Percentiles rank a stretch among this genome's conserved stretches.
Evolutionary conservation across 2,113 vertebrate genomes (phyloP).

Genomic region (Odocoileus hemionus): DNA sequence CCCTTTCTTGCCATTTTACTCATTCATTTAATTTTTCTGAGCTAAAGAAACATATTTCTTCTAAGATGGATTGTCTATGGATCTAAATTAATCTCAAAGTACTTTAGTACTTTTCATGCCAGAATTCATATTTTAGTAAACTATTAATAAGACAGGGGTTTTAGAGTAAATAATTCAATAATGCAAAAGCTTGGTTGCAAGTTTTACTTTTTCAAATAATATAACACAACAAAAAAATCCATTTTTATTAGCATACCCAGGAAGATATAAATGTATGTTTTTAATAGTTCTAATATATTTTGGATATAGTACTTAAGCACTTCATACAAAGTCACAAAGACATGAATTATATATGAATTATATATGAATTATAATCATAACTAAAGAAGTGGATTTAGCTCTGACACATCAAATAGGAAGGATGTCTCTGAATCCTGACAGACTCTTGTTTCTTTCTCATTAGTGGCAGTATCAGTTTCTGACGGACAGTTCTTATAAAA

Average conservation of each 20-base stretch:
- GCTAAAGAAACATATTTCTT: slow-evolving; percentile 32
- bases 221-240: neutral
- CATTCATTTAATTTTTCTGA: slow-evolving; percentile 8
- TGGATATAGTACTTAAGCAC: neutral
- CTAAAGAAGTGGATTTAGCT: neutral
- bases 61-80: neutral
- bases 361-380: neutral
- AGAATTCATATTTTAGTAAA: neutral
- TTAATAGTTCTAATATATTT: slow-evolving; percentile 10
- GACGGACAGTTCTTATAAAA: neutral
- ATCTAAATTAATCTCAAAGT: neutral
- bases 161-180: neutral
- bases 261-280: neutral
- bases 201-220: neutral
- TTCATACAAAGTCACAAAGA: neutral
- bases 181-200: neutral
- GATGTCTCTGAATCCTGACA: neutral
- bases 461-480: neutral
- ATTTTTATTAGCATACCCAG: neutral
- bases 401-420: neutral
- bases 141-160: neutral
- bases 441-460: neutral
- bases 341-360: neutral
- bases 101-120: neutral
- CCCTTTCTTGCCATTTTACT: neutral